Evolutionary conservation across 92 coral and sea anemone species (phyloP), one percentile per base, ranked within the genome.

Genomic region (Paragorgia papillata): DNA sequence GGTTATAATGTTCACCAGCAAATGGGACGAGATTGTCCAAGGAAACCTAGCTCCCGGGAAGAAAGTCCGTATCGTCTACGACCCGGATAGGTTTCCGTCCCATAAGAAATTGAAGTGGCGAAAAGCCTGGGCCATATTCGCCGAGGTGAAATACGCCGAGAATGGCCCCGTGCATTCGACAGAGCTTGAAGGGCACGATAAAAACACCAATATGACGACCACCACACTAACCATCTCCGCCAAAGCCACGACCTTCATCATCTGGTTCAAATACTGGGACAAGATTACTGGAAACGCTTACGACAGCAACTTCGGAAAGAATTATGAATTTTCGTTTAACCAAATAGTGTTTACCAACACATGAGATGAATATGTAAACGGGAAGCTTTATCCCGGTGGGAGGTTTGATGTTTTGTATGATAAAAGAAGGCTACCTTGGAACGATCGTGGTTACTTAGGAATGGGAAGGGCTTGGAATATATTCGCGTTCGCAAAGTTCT

Each of bases 261-360:
- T 69, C 7, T 69, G 58, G 58, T 51, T 51, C 58, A 51, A 51
- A 51, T n/a, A 22, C 58, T 22, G 20, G 20, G 26, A 17, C 58
- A 5, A 51, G 8, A 5, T 3, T n/a, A 22, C 4, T 17, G 21
- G 26, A n/a, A 5, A 51, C 58, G 3, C 26, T 17, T 51, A 51
- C 26, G 58, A 51, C 58, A 51, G 58, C 58, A n/a, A 51, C 26
- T 51, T 5, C n/a, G 58, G 58, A 17, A 51, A 51, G 17, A 51
- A 51, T 34, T 69, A 69, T 44, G 20, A 10, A 31, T 69, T 69
- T 48, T 57, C 61, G 6, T 48, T 69, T 43, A 50, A 25, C 17
- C 61, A 69, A 50, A 69, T 69, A 18, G 76, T 69, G 60, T 69
- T 69, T 18, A 69, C 76, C 25, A 56, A 60, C 25, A 56, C 51